Conservation (phyloP, 2,797 vertebrate species). For the Amphiprion clarkii region DNA sequence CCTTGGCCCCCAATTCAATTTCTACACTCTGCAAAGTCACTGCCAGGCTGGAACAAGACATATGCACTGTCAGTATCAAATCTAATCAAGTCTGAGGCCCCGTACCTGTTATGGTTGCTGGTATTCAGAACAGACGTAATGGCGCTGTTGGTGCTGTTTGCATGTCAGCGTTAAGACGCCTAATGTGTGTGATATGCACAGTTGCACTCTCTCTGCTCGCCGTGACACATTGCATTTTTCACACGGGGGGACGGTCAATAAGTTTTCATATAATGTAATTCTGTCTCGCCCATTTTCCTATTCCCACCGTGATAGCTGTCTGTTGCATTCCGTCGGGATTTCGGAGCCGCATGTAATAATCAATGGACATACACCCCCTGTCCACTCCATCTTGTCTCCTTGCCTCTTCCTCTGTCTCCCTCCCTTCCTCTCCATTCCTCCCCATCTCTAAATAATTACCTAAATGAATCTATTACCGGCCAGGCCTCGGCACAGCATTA, state of each 20-base stretch:
- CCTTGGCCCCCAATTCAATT: slow-evolving; percentile 70
- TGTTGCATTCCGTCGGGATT: slow-evolving; percentile 40
- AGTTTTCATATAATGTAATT: slow-evolving; percentile 31
- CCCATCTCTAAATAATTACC: slow-evolving; percentile 75
- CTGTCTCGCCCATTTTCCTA: slow-evolving; percentile 21
- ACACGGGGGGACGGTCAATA: slow-evolving; percentile 21
- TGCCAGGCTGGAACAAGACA: slow-evolving; percentile 69
- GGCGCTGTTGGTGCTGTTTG: slow-evolving; percentile 48
- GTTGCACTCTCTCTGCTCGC: slow-evolving; percentile 7
- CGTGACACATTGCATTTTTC: slow-evolving; percentile 35
- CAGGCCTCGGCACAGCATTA: slow-evolving; percentile 53
- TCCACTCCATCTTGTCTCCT: slow-evolving; percentile 27
- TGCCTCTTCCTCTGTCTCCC: slow-evolving; percentile 1
- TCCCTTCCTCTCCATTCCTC: slow-evolving; percentile 24
- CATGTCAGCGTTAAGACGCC: slow-evolving; percentile 52
- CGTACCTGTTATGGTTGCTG: slow-evolving; percentile 61
- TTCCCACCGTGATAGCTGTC: neutral
- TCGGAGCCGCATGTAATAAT: slow-evolving; percentile 56
- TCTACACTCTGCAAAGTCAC: slow-evolving; percentile 55
- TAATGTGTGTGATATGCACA: slow-evolving; percentile 60
- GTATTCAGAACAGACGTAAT: slow-evolving; percentile 62
- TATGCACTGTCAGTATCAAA: slow-evolving; percentile 81
- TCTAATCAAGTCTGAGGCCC: slow-evolving; percentile 76
- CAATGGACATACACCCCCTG: slow-evolving; percentile 26
- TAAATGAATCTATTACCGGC: slow-evolving; percentile 73